These are phyloP conservation scores for Melanotaenia nigrans DNA, from an alignment of 2,797 vertebrate genomes.

Conservation along the genomic window DNA sequence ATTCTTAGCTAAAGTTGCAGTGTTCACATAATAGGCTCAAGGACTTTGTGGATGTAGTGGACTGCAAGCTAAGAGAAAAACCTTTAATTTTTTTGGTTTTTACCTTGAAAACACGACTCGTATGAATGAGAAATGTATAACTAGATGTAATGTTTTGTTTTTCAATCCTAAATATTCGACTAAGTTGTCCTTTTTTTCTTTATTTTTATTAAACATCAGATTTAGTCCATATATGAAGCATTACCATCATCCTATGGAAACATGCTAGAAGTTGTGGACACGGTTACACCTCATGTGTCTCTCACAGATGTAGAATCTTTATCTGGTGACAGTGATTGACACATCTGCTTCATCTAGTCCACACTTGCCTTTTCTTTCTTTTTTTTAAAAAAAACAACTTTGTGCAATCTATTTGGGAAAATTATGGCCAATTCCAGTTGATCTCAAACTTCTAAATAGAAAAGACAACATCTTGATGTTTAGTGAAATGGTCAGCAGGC, in stretches of 20 bases:
- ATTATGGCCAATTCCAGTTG: not conserved
- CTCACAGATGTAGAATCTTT: not conserved
- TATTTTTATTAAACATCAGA: not conserved
- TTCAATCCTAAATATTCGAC: not conserved
- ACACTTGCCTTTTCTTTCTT: not conserved
- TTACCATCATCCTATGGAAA: not conserved
- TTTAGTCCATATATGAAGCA: not conserved
- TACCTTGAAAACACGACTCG: not conserved
- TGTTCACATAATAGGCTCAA: slow-evolving; percentile 28
- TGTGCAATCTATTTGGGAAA: not conserved
- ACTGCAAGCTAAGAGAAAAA: not conserved
- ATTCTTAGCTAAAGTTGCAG: slow-evolving; percentile 27
- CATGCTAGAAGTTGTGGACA: not conserved
- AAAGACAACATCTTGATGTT: no score
- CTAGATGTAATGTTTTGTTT: not conserved
- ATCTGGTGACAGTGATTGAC: not conserved
- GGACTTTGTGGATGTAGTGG: not conserved
- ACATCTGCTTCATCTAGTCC: not conserved
- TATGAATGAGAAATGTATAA: not conserved
- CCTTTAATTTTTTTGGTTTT: not conserved
- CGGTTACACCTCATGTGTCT: not conserved
- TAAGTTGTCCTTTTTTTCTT: not conserved
- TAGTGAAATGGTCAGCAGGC: no score
- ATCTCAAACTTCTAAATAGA: no score
- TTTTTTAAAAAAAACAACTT: not conserved